These are phyloP conservation scores for Hypsibius dujardini DNA, from an alignment of 1,140 invertebrate genomes.

Conservation along the genomic window DNA sequence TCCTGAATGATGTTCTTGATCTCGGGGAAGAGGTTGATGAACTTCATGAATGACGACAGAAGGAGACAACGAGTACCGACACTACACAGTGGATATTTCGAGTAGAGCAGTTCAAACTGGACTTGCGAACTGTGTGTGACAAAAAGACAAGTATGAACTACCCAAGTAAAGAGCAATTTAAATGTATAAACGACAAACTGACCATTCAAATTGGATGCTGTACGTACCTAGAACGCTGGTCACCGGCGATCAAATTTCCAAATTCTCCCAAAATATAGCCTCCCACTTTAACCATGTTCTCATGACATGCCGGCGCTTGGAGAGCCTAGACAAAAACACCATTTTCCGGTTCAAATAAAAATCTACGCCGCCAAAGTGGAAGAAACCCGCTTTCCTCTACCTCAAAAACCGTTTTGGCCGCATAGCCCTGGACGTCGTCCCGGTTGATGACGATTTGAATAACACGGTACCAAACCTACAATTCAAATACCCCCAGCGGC, in stretches of 20 bases:
- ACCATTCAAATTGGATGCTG: no score
- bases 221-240: slow-evolving; percentile 63
- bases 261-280: slow-evolving; percentile 99
- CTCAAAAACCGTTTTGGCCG: slow-evolving; percentile 98
- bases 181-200: no score
- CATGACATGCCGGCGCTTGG: slow-evolving; percentile 94
- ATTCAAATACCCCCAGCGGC: not conserved
- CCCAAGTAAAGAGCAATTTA: not conserved
- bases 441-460: slow-evolving; percentile 99
- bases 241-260: slow-evolving; percentile 96
- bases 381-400: no score
- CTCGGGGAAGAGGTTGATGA: slow-evolving; percentile 97
- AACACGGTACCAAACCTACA: slow-evolving; percentile 91
- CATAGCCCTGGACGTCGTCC: slow-evolving; percentile 97
- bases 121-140: slow-evolving; percentile 54
- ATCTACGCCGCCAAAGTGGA: no score
- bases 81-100: slow-evolving; percentile 95
- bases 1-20: slow-evolving; percentile 90
- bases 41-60: slow-evolving; percentile 96
- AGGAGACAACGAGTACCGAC: slow-evolving; percentile 83
- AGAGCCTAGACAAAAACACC: slow-evolving; percentile 65
- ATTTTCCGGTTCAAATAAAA: no score
- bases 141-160: slow-evolving; percentile 3
- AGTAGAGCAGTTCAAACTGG: slow-evolving; percentile 90
- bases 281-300: slow-evolving; percentile 99